A percentile compares a stretch with the other conserved stretches of the same genome.
phyloP scores from a whole-genome alignment of 1,140 invertebrate species.

The Conus ventricosus region DNA sequence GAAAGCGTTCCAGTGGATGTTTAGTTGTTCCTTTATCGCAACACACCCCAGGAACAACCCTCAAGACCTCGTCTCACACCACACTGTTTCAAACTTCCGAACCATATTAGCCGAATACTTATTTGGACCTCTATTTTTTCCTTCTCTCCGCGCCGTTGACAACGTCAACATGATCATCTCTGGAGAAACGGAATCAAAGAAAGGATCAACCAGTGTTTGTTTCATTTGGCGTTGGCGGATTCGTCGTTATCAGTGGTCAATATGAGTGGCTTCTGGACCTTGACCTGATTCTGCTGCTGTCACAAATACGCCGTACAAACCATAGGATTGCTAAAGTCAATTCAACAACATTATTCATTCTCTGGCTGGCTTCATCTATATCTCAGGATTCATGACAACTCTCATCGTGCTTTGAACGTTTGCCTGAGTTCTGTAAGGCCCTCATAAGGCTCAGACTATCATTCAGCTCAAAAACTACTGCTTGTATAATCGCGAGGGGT shows the following conservation, averaged over 20 bases:
- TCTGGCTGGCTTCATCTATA: background rate
- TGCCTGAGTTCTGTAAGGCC: background rate
- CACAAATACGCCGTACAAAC: background rate
- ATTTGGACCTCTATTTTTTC: background rate
- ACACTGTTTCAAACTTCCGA: background rate
- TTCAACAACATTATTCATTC: background rate
- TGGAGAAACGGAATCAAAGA: constrained; percentile 5
- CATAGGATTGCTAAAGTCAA: background rate
- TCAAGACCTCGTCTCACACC: background rate
- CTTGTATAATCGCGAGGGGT: background rate
- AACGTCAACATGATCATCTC: background rate
- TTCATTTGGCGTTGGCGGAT: background rate
- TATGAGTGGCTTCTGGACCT: background rate
- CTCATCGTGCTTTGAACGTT: constrained; percentile 9
- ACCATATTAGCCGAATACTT: background rate
- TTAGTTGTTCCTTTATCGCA: background rate
- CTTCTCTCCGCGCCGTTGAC: background rate
- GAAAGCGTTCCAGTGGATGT: background rate
- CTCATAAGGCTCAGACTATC: background rate
- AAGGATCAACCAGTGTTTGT: constrained; percentile 16
- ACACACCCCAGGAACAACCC: background rate
- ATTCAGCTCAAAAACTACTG: background rate
- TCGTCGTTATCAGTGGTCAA: background rate
- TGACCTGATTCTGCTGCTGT: background rate
- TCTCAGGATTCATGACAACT: constrained; percentile 16